Evolutionary conservation across 2,888 invertebrate species (phyloP).

Genomic region (Ophion ellenae): DNA sequence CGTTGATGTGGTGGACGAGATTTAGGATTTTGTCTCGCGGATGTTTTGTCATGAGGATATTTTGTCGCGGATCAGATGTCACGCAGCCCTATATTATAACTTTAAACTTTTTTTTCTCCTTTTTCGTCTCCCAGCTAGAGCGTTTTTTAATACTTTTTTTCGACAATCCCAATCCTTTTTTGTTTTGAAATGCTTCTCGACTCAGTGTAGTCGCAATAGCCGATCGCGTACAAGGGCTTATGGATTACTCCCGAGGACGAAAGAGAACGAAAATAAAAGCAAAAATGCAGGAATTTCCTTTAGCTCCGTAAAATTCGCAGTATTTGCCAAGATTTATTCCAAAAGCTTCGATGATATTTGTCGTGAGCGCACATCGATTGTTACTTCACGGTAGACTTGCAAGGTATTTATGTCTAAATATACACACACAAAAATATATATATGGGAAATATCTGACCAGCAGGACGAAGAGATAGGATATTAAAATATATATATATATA

Average conservation of each 20-base stretch:
- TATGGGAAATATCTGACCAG: neutral
- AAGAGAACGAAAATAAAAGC: constrained; percentile 6
- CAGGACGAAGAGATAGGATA: no score
- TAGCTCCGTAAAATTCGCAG: constrained; percentile 19
- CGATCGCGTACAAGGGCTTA: constrained; percentile 31
- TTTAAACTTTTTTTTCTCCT: constrained; percentile 13
- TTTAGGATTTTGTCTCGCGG: no score
- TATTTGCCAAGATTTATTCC: constrained; percentile 26
- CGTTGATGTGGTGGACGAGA: no score
- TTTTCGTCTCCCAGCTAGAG: constrained; percentile 8
- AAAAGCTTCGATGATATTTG: constrained; percentile 23
- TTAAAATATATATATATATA: neutral
- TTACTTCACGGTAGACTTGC: neutral
- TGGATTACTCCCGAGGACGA: constrained; percentile 6
- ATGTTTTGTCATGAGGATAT: no score
- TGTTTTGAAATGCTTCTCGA: constrained; percentile 34
- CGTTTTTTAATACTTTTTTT: constrained; percentile 15
- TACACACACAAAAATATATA: no score
- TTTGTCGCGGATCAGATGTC: no score
- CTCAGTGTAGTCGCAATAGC: neutral
- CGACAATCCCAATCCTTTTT: constrained; percentile 13
- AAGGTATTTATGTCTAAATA: no score
- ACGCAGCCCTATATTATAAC: neutral
- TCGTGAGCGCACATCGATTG: neutral
- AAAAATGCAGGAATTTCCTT: constrained; percentile 12